Conservation (phyloP, 2,797 vertebrate genomes). For the Enteromius argenteus region DNA sequence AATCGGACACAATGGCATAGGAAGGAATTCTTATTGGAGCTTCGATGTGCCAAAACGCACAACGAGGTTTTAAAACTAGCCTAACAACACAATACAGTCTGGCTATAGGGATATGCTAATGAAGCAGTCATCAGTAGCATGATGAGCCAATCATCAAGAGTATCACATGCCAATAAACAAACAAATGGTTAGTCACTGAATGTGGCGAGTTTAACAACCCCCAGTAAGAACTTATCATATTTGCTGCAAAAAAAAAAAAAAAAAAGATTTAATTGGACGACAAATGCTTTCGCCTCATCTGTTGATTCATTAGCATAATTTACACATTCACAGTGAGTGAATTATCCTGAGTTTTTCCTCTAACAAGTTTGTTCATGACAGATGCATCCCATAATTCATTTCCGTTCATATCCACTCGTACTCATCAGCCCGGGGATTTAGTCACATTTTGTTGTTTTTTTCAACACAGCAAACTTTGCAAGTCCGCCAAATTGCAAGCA, state of each 20-base stretch:
- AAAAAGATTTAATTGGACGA: constrained; percentile 49
- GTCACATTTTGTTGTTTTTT: constrained; percentile 1
- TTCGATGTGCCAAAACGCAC: background rate
- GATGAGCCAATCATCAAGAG: constrained; percentile 35
- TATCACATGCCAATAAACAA: constrained; percentile 31
- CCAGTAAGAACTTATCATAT: constrained; percentile 42
- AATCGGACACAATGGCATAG: background rate
- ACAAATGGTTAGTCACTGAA: constrained; percentile 37
- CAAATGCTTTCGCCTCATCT: constrained; percentile 57
- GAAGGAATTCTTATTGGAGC: constrained; percentile 16
- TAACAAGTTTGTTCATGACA: constrained; percentile 53
- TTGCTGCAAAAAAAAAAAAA: constrained; percentile 45
- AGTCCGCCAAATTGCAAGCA: background rate
- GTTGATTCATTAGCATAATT: constrained; percentile 61
- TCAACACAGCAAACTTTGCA: background rate
- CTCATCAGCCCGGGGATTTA: constrained; percentile 2
- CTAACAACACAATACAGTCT: constrained; percentile 27
- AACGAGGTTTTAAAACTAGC: background rate
- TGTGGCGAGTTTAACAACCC: constrained; percentile 43
- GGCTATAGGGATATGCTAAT: constrained; percentile 36
- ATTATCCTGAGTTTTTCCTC: constrained; percentile 43
- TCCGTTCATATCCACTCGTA: constrained; percentile 18
- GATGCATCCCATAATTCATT: constrained; percentile 57
- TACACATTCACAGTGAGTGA: constrained; percentile 58
- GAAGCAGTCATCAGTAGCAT: constrained; percentile 4